These are phyloP conservation scores for Melanocharis versteri DNA, from an alignment of 2,113 vertebrate genomes.

Conservation along the genomic window DNA sequence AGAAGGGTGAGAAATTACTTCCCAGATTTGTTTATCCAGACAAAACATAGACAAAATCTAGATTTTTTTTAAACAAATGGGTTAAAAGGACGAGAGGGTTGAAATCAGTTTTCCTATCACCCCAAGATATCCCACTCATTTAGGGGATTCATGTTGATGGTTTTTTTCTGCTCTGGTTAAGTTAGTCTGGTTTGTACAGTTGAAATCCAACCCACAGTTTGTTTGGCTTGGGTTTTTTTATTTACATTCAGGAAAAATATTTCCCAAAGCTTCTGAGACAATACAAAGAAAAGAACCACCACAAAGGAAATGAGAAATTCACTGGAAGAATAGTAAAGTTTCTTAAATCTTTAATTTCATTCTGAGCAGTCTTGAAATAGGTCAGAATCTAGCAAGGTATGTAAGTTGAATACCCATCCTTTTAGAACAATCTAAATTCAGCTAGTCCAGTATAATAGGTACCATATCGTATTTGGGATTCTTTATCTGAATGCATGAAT, in stretches of 20 bases:
- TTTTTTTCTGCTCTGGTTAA: neutral
- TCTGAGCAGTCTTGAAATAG: neutral
- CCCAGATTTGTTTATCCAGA: neutral
- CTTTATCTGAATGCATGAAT: neutral
- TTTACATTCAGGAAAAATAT: neutral
- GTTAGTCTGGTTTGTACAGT: neutral
- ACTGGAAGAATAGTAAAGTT: neutral
- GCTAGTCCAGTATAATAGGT: neutral
- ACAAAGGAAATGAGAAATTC: neutral
- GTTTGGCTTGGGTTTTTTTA: accelerated
- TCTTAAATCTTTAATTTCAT: neutral
- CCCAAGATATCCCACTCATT: neutral
- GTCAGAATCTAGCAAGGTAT: neutral
- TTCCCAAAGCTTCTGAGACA: neutral
- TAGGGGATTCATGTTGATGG: neutral
- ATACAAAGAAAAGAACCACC: neutral
- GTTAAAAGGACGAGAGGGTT: neutral
- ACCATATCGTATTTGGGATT: neutral
- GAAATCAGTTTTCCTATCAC: neutral
- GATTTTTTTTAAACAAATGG: neutral
- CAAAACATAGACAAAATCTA: neutral
- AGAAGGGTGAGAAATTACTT: accelerated
- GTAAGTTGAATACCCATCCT: neutral
- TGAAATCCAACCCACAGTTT: neutral
- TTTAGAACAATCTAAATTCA: neutral